Evolutionary conservation across 2,888 invertebrate genomes (phyloP).

Genomic region (Prenolepis imparis): DNA sequence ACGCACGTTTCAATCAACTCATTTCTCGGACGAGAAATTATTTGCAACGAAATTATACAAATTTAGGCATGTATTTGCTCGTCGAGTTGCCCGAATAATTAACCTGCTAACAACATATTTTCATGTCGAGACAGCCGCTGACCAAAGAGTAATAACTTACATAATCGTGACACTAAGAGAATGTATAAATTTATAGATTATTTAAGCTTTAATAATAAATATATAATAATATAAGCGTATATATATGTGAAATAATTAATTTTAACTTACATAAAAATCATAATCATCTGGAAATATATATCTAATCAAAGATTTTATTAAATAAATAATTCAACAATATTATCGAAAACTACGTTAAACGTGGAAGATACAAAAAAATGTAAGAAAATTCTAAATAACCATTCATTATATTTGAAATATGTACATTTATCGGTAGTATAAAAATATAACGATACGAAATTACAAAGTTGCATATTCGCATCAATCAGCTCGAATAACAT

Average conservation of each 20-base stretch:
- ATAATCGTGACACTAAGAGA: neutral
- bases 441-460: neutral
- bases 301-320: neutral
- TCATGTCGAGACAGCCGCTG: neutral
- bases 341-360: neutral
- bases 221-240: neutral
- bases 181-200: conserved; percentile 4
- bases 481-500: neutral
- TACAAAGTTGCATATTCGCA: neutral
- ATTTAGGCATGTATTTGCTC: neutral
- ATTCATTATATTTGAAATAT: neutral
- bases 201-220: neutral
- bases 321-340: neutral
- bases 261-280: neutral
- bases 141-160: neutral
- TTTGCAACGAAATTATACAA: neutral
- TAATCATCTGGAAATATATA: neutral
- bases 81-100: neutral
- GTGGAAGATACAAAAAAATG: neutral
- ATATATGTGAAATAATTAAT: neutral
- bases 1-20: neutral
- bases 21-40: conserved; percentile 19
- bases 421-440: neutral
- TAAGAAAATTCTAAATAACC: neutral
- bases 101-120: neutral